phyloP scores from a whole-genome alignment of 2,888 invertebrate genomes.

The Achlya flavicornis region DNA sequence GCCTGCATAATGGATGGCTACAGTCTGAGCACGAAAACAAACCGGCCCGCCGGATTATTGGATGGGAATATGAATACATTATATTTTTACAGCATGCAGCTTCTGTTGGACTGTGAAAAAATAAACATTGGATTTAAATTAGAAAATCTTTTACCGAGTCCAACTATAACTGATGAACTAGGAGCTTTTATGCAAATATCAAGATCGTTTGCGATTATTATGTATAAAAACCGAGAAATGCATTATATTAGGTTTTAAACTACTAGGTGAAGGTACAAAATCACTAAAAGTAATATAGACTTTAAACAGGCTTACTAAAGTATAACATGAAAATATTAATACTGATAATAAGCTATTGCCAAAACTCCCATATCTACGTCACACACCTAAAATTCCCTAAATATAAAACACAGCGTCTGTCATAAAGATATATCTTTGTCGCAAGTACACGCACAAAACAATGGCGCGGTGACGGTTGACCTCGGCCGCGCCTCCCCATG shows the following conservation, averaged over 20 bases:
- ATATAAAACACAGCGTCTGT: constrained; percentile 20
- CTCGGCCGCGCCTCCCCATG: constrained; percentile 75
- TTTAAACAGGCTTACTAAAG: too few relatives aligned
- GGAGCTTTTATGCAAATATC: too few relatives aligned
- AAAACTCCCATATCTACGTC: too few relatives aligned
- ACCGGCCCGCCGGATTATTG: constrained; percentile 35
- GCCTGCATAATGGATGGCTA: constrained; percentile 64
- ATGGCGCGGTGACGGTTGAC: constrained; percentile 82
- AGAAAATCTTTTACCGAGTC: neutral
- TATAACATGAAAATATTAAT: too few relatives aligned
- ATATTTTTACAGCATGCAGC: constrained; percentile 16
- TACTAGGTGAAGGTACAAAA: too few relatives aligned
- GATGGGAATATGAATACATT: constrained; percentile 45
- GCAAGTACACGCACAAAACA: constrained; percentile 80
- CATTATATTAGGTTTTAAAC: too few relatives aligned
- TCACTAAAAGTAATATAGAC: too few relatives aligned
- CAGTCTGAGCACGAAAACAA: constrained; percentile 37
- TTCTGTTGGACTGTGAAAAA: neutral
- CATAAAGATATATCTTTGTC: constrained; percentile 43
- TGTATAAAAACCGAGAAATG: too few relatives aligned
- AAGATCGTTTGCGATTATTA: too few relatives aligned
- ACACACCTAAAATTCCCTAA: neutral
- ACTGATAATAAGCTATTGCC: too few relatives aligned
- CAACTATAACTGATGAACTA: neutral
- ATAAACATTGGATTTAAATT: neutral